Evolutionary conservation across 2,113 vertebrate genomes (phyloP).

Genomic region (Serinus canaria): DNA sequence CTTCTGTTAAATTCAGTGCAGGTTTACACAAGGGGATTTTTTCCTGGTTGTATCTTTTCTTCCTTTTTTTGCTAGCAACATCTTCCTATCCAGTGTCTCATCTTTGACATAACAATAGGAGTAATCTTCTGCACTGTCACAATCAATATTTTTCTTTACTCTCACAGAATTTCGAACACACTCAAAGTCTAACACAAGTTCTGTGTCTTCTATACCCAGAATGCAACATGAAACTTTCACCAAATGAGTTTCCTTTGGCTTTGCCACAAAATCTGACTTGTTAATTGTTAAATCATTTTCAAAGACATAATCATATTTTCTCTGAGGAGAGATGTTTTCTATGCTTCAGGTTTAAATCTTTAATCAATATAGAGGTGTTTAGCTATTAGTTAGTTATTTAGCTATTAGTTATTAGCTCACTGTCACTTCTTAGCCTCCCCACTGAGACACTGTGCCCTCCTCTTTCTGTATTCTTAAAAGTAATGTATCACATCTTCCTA

Average conservation of each 20-base stretch:
- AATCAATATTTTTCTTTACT: background rate
- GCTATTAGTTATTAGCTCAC: background rate
- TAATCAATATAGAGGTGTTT: background rate
- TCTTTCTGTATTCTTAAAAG: background rate
- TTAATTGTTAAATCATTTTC: background rate
- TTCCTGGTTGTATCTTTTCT: background rate
- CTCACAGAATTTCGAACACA: background rate
- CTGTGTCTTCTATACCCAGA: background rate
- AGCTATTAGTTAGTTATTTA: background rate
- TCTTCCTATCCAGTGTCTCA: background rate
- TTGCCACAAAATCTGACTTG: background rate
- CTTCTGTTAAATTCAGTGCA: background rate
- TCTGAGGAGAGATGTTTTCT: background rate
- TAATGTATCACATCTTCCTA: background rate
- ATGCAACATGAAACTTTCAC: background rate
- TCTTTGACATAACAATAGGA: background rate
- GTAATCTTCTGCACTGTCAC: background rate
- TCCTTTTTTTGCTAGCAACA: background rate
- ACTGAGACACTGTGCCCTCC: background rate
- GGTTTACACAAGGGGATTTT: background rate
- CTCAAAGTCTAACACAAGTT: background rate
- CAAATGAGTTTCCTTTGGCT: background rate
- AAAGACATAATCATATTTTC: background rate
- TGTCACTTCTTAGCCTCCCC: background rate
- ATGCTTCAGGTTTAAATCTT: background rate